phyloP scores from a whole-genome alignment of 2,888 invertebrate species.

The Ischnus inquisitorius region DNA sequence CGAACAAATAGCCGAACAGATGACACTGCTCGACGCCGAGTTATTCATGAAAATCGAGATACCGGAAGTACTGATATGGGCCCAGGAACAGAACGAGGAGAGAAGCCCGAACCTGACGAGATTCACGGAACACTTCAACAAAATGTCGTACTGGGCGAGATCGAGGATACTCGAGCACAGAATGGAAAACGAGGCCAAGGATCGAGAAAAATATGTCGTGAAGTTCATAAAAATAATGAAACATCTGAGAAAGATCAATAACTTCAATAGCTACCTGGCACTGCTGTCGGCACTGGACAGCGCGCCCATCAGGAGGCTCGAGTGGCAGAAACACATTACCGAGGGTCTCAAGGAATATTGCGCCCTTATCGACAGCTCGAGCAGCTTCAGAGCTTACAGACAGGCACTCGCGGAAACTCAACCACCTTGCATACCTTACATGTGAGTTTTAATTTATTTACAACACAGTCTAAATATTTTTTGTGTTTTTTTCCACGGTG shows the following conservation, averaged over 20 bases:
- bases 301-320: constrained; percentile 96
- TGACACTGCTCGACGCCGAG: constrained; percentile 98
- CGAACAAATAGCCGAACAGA: constrained; percentile 98
- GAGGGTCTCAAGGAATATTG: constrained; percentile 98
- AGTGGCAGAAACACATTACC: constrained; percentile 96
- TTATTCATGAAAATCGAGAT: constrained; percentile 98
- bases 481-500: no score
- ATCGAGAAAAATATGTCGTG: constrained; percentile 96
- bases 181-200: constrained; percentile 92
- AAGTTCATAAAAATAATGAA: constrained; percentile 99
- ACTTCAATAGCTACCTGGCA: constrained; percentile 99
- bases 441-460: constrained; percentile 89
- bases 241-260: constrained; percentile 97
- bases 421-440: constrained; percentile 99
- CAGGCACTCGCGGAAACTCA: constrained; percentile 97
- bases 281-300: constrained; percentile 98
- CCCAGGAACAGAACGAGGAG: constrained; percentile 98
- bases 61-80: constrained; percentile 98
- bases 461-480: no score
- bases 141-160: constrained; percentile 99
- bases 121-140: constrained; percentile 99
- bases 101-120: constrained; percentile 97
- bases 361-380: constrained; percentile 98
- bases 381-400: constrained; percentile 98
- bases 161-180: constrained; percentile 95